phyloP scores from a whole-genome alignment of 1,140 invertebrate genomes.

The Drosophila repleta region DNA sequence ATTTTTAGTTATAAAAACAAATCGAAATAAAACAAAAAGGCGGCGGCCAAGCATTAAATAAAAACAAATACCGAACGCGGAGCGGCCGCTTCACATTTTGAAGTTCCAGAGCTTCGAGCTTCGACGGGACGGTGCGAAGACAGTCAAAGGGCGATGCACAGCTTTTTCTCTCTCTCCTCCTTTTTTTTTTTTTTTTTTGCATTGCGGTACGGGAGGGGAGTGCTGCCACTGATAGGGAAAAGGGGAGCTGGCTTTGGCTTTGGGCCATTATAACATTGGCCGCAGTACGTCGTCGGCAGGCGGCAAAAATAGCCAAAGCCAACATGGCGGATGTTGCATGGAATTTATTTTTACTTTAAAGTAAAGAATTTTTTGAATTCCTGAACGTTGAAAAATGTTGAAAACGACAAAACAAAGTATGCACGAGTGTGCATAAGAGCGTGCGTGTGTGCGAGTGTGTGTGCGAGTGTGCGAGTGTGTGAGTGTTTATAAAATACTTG shows the following conservation, averaged over 20 bases:
- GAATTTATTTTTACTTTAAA: constrained; percentile 77
- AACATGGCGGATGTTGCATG: constrained; percentile 73
- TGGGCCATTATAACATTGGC: constrained; percentile 46
- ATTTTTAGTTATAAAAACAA: constrained; percentile 24
- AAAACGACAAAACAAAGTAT: constrained; percentile 62
- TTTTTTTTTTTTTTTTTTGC: no score
- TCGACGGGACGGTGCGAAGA: constrained; percentile 46
- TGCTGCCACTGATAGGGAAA: neutral
- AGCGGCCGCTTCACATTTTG: constrained; percentile 22
- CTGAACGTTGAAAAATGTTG: constrained; percentile 72
- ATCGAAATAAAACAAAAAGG: constrained; percentile 21
- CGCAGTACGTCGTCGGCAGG: constrained; percentile 36
- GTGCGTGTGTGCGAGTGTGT: constrained; percentile 5
- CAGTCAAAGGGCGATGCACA: constrained; percentile 55
- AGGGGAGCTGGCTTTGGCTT: constrained; percentile 34
- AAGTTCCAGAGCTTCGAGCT: constrained; percentile 32
- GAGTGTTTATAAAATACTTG: constrained; percentile 45
- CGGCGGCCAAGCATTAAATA: constrained; percentile 37
- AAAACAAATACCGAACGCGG: constrained; percentile 40
- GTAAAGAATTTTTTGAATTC: constrained; percentile 72
- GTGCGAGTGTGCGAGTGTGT: constrained; percentile 4
- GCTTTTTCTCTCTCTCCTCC: neutral
- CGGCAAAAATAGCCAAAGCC: constrained; percentile 65
- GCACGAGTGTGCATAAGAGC: constrained; percentile 30
- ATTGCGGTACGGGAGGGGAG: neutral